phyloP scores from a whole-genome alignment of 2,797 vertebrate genomes.

The Gymnothorax reevesii region DNA sequence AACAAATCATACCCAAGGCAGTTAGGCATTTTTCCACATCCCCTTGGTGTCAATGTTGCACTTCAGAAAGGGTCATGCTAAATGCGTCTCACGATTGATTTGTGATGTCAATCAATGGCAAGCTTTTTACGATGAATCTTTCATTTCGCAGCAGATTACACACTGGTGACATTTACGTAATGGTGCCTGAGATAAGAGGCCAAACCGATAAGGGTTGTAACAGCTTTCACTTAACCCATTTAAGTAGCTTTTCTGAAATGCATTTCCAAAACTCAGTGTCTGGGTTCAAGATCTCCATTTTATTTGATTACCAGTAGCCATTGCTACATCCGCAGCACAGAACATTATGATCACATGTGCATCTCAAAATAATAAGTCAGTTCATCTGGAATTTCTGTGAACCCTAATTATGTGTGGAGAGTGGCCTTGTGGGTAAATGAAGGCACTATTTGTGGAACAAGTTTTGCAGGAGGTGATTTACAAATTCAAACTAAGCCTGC shows the following conservation, averaged over 20 bases:
- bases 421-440: background rate
- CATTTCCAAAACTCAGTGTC: too few relatives aligned
- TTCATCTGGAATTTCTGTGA: background rate
- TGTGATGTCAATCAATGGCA: background rate
- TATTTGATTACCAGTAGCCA: too few relatives aligned
- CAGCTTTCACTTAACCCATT: background rate
- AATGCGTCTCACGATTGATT: background rate
- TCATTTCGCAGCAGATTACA: background rate
- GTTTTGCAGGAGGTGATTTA: too few relatives aligned
- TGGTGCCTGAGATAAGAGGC: background rate
- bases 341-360: background rate
- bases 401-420: background rate
- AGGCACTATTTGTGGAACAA: background rate
- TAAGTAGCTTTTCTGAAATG: background rate
- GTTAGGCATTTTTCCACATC: background rate
- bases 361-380: background rate
- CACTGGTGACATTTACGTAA: background rate
- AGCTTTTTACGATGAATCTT: background rate
- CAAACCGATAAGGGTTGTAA: background rate
- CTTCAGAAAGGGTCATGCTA: background rate
- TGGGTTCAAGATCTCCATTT: too few relatives aligned
- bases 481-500: too few relatives aligned
- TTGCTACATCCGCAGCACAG: too few relatives aligned
- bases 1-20: background rate
- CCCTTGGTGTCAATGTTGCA: background rate